phyloP scores from a whole-genome alignment of 2,113 vertebrate genomes.

The Abramis brama region DNA sequence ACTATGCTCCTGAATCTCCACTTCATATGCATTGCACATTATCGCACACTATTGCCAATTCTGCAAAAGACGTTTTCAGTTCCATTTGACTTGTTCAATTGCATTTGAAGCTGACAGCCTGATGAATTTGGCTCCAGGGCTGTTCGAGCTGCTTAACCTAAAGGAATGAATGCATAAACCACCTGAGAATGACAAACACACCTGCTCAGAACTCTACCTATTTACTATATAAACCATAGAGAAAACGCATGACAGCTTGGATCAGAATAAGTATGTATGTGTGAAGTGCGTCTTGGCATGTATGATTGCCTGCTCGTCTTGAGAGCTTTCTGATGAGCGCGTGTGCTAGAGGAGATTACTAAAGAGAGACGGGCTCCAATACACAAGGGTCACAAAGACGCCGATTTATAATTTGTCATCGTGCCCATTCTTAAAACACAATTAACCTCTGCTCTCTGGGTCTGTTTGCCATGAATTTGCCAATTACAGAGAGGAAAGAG shows the following conservation, averaged over 20 bases:
- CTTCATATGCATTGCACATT: background rate
- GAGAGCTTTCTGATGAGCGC: slow-evolving; percentile 14
- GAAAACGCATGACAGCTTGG: background rate
- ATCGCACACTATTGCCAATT: background rate
- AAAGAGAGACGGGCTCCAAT: slow-evolving; percentile 14
- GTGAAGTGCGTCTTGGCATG: background rate
- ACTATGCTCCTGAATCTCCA: background rate
- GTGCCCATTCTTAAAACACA: slow-evolving; percentile 46
- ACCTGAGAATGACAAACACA: slow-evolving; percentile 5
- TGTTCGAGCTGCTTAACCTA: background rate
- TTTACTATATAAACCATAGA: background rate
- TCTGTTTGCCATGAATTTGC: slow-evolving; percentile 32
- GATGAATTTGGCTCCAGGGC: slow-evolving; percentile 18
- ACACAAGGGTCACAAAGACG: slow-evolving; percentile 23
- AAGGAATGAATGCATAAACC: slow-evolving; percentile 6
- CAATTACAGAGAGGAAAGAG: slow-evolving; percentile 42
- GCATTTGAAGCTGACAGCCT: slow-evolving; percentile 16
- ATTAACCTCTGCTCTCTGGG: slow-evolving; percentile 53
- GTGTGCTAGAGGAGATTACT: slow-evolving; percentile 31
- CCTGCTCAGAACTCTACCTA: slow-evolving; percentile 6
- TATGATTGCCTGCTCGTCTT: background rate
- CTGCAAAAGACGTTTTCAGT: slow-evolving; percentile 11
- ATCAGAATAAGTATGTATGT: background rate
- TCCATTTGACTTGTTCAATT: background rate
- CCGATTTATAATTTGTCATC: slow-evolving; percentile 45